Conservation (phyloP, 2,888 invertebrate species). For the Onthophagus sagittarius region DNA sequence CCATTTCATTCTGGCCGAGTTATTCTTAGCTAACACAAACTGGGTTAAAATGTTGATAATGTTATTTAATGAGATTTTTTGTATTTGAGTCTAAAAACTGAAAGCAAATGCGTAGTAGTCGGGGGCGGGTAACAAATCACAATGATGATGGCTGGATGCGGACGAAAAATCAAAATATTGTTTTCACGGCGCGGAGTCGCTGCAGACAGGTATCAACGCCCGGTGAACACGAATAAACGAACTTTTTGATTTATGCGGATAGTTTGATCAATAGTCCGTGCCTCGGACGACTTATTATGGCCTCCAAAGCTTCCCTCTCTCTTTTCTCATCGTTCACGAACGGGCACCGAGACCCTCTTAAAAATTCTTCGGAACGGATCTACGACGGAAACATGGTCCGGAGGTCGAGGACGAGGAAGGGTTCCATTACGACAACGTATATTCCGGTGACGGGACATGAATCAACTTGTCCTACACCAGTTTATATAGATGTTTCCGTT, state of each 20-base stretch:
- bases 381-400: not conserved
- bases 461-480: not conserved
- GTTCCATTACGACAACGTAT: not conserved
- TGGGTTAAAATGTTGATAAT: too few relatives aligned
- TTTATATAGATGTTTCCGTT: not conserved
- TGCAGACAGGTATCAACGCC: not conserved
- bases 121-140: not conserved
- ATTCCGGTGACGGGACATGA: not conserved
- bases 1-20: not conserved
- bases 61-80: too few relatives aligned
- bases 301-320: not conserved
- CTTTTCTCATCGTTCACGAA: not conserved
- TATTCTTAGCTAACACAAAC: too few relatives aligned
- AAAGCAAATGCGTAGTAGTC: not conserved
- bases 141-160: not conserved
- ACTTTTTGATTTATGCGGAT: slow-evolving; percentile 17
- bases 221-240: slow-evolving; percentile 15
- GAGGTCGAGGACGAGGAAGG: slow-evolving; percentile 4
- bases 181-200: not conserved
- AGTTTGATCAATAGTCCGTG: slow-evolving; percentile 19
- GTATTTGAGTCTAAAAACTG: not conserved
- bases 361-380: not conserved
- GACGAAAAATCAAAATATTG: not conserved
- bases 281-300: not conserved
- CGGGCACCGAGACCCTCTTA: not conserved